Conservation (phyloP, 2,113 vertebrate genomes). For the Turdus rufiventris region DNA sequence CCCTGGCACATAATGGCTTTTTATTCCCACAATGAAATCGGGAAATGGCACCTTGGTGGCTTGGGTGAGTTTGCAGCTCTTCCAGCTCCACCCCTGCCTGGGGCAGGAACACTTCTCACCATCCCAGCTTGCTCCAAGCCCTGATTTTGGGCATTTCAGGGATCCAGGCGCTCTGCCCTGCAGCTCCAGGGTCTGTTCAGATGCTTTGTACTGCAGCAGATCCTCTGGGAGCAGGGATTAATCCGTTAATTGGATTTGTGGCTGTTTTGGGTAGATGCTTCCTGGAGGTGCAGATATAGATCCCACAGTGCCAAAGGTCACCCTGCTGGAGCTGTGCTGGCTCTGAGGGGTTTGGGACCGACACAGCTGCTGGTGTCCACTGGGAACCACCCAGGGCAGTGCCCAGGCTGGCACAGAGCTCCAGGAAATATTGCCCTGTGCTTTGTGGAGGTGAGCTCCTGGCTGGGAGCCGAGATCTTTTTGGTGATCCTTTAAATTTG, state of each 20-base stretch:
- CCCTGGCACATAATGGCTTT: background rate
- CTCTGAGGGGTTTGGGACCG: background rate
- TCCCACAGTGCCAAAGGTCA: background rate
- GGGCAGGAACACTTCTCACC: background rate
- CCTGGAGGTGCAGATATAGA: background rate
- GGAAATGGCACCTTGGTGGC: rapidly evolving
- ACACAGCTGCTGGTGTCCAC: rapidly evolving
- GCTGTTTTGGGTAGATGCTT: background rate
- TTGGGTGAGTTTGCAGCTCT: background rate
- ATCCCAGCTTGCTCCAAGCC: background rate
- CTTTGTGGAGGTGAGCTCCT: rapidly evolving
- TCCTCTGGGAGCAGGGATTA: background rate
- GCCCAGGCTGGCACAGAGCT: background rate
- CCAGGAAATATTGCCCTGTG: background rate
- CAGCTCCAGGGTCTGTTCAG: rapidly evolving
- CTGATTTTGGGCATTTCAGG: background rate
- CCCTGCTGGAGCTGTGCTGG: background rate
- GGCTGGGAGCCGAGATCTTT: no score
- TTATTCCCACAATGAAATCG: rapidly evolving
- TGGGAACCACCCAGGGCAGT: background rate
- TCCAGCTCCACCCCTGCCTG: background rate
- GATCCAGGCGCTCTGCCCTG: background rate
- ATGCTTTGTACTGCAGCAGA: background rate
- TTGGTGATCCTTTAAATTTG: background rate
- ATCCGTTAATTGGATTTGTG: background rate